These are phyloP conservation scores for Malurus leucopterus DNA, from an alignment of 2,797 vertebrate genomes.

Conservation along the genomic window DNA sequence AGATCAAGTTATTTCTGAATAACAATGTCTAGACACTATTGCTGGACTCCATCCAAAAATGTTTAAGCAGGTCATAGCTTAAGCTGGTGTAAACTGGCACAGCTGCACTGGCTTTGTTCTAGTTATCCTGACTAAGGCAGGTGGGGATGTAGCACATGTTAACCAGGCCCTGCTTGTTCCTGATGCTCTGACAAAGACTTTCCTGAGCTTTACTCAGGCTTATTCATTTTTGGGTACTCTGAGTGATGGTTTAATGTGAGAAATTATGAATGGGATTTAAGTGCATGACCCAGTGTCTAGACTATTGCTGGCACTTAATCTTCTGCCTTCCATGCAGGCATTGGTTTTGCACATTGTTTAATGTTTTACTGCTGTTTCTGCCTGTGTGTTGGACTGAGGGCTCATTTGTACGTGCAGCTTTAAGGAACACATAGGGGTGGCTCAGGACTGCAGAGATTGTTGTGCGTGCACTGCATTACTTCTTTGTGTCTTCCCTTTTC, in stretches of 20 bases:
- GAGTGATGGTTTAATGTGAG: background rate
- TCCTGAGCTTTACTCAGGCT: background rate
- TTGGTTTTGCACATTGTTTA: background rate
- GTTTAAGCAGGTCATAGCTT: conserved; percentile 20
- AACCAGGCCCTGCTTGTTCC: background rate
- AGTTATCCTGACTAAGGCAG: conserved; percentile 1
- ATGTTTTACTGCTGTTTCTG: background rate
- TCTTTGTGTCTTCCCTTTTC: background rate
- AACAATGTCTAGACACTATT: conserved; percentile 40
- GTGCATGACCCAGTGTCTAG: conserved; percentile 22
- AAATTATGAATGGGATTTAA: conserved; percentile 22
- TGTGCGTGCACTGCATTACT: background rate
- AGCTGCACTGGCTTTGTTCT: conserved; percentile 26
- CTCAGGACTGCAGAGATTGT: background rate
- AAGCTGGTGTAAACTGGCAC: conserved; percentile 4
- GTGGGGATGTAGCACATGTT: background rate
- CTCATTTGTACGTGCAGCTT: background rate
- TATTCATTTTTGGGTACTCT: background rate
- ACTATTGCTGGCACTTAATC: background rate
- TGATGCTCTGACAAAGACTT: background rate
- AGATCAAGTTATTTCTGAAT: conserved; percentile 51
- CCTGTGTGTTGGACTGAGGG: background rate
- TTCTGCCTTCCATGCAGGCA: background rate
- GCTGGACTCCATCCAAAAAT: conserved; percentile 11
- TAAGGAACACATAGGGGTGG: background rate